phyloP scores from a whole-genome alignment of 2,113 vertebrate genomes.

The western clawed frog (Xenopus tropicalis) region DNA sequence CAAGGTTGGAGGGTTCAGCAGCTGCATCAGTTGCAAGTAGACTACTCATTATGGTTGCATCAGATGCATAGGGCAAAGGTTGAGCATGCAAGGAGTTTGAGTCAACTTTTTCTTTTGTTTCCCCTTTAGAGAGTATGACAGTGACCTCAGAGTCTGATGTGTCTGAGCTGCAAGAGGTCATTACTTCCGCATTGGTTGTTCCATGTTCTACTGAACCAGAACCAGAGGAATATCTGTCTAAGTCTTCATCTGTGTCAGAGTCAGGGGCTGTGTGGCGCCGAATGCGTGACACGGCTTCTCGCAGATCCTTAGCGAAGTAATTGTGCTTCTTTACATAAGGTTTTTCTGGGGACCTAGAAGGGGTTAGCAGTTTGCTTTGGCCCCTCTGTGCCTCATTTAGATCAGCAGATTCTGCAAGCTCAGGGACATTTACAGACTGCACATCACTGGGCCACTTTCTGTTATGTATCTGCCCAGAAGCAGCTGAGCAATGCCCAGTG shows the following conservation, averaged over 20 bases:
- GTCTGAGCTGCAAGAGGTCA: slow-evolving; percentile 68
- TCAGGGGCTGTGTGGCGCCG: slow-evolving; percentile 88
- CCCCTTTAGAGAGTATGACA: slow-evolving; percentile 52
- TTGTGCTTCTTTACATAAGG: slow-evolving; percentile 11
- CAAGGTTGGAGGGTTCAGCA: background rate
- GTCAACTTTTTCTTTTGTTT: background rate
- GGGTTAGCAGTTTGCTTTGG: background rate
- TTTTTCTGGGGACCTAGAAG: background rate
- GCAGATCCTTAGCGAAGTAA: slow-evolving; percentile 67
- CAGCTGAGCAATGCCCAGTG: background rate
- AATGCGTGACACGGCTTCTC: slow-evolving; percentile 82
- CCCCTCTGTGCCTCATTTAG: background rate
- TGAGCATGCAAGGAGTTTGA: background rate
- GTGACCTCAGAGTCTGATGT: slow-evolving; percentile 65
- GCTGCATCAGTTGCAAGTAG: too few species aligned
- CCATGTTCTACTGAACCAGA: background rate
- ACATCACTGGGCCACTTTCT: background rate
- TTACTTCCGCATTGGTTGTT: slow-evolving; percentile 27
- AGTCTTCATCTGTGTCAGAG: slow-evolving; percentile 84
- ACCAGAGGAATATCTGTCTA: slow-evolving; percentile 45
- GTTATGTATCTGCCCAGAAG: background rate
- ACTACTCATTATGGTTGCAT: background rate
- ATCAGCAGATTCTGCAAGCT: background rate
- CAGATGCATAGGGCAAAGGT: background rate
- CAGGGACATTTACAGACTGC: too few species aligned